These are phyloP conservation scores for Nesidiocoris tenuis DNA, from an alignment of 2,888 invertebrate species.

Conservation along the genomic window DNA sequence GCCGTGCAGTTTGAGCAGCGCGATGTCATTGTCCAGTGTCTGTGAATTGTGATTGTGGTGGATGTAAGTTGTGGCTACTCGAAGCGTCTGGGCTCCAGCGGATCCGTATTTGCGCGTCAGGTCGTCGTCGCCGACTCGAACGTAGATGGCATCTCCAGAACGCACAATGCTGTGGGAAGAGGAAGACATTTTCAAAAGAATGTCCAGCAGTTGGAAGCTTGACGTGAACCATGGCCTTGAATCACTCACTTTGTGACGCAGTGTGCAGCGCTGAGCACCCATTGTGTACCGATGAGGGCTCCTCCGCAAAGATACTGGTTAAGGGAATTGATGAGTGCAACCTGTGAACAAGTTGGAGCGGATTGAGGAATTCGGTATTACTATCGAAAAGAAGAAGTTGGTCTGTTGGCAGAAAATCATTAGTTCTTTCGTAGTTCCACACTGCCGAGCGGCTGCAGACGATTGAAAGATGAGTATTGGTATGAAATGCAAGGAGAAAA, in stretches of 20 bases:
- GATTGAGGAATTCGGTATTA: neutral
- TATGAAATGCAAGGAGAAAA: no score
- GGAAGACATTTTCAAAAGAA: neutral
- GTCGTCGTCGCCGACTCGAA: constrained; percentile 89
- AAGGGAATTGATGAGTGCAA: constrained; percentile 85
- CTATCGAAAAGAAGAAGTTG: no score
- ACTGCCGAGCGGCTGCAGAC: no score
- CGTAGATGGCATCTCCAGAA: constrained; percentile 91
- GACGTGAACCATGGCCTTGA: no score
- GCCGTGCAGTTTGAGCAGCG: constrained; percentile 82
- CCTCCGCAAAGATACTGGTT: constrained; percentile 94
- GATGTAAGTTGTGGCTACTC: constrained; percentile 90
- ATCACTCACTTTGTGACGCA: constrained; percentile 88
- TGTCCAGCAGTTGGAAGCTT: no score
- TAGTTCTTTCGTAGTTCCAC: no score
- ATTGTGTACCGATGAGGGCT: constrained; percentile 88
- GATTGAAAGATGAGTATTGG: no score
- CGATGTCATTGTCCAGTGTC: constrained; percentile 91
- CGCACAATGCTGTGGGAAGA: constrained; percentile 73
- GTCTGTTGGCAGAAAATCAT: no score
- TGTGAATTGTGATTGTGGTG: constrained; percentile 95
- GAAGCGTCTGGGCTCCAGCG: constrained; percentile 84
- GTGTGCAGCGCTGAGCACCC: constrained; percentile 91
- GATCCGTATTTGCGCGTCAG: constrained; percentile 86
- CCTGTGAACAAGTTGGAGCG: constrained; percentile 87